These are phyloP conservation scores for Siniperca knerii DNA, from an alignment of 2,113 vertebrate species.

Conservation along the genomic window DNA sequence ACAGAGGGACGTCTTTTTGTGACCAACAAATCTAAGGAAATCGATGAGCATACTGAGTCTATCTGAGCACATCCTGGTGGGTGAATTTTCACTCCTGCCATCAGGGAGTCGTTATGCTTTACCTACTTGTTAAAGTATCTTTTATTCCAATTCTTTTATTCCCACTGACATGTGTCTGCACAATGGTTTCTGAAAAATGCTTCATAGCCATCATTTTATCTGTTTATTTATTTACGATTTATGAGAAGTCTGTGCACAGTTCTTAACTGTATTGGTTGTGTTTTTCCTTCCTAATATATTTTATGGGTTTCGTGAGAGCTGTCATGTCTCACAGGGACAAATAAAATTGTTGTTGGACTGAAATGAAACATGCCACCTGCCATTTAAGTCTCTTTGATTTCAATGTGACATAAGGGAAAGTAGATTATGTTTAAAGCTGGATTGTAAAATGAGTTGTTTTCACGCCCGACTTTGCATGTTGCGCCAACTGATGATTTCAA, in stretches of 20 bases:
- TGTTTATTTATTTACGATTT: background rate
- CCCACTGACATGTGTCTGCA: background rate
- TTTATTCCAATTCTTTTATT: conserved; percentile 18
- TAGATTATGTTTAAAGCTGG: conserved; percentile 14
- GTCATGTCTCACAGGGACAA: background rate
- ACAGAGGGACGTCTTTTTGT: conserved; percentile 22
- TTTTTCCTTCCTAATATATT: background rate
- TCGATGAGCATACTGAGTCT: conserved; percentile 1
- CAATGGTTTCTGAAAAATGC: background rate
- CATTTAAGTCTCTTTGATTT: background rate
- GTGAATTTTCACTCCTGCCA: conserved; percentile 12
- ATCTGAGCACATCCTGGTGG: conserved; percentile 1
- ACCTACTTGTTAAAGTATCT: conserved; percentile 23
- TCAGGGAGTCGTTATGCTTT: conserved; percentile 28
- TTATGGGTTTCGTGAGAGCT: background rate
- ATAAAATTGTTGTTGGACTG: background rate
- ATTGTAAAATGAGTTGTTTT: conserved; percentile 4
- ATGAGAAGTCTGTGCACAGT: background rate
- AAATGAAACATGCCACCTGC: background rate
- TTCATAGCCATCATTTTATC: background rate
- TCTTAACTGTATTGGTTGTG: background rate
- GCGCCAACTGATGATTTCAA: background rate
- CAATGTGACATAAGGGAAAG: background rate
- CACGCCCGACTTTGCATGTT: background rate
- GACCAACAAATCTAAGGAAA: conserved; percentile 39